Evolutionary conservation across 2,113 vertebrate species (phyloP), one percentile per base, ranked within the genome.

Genomic region (Odocoileus virginianus): DNA sequence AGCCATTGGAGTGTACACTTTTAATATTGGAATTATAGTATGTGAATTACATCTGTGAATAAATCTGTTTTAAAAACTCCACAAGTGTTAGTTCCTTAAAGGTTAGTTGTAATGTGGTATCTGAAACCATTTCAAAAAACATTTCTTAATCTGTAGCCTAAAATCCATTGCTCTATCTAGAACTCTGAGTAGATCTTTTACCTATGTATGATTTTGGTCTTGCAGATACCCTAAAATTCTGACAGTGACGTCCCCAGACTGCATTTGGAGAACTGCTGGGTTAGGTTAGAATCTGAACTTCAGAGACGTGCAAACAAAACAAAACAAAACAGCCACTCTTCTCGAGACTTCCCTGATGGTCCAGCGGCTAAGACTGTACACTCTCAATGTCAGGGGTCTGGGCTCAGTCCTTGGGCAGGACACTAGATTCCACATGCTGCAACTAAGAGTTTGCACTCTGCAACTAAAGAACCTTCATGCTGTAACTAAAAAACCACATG

Each of bases 261-360:
- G 55, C 14, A 87, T 33, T 15, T 76, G 7, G 58, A 52, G 52
- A 67, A 92, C 14, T 71, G 11, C 36, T 40, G 3, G 57, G 12
- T 85, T 89, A 88, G n/a, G 15, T 15, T 52, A 76, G 36, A 95
- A 3, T 88, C 83, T 87, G 6, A 87, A 87, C 45, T 95, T 45
- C 40, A 64, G 28, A 61, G 74, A 57, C 27, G 33, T 14, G 6
- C 30, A 40, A 78, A 55, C 25, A 67, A 76, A 92, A 11, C 47
- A 74, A 47, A 55, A 91, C 19, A 52, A 67, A 74, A n/a, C 11
- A 50, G 19, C 28, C 16, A 4, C 81, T 5, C 6, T 5, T 47
- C 1, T 1, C 12, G n/a, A 71, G 67, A 71, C 19, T 71, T 23
- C 67, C n/a, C n/a, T 27, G 36, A 76, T 76, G 23, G 36, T 7